Percentiles rank a stretch among this genome's conserved stretches.
phyloP scores from a whole-genome alignment of 2,113 vertebrate species.

The Fulmarus glacialis region DNA sequence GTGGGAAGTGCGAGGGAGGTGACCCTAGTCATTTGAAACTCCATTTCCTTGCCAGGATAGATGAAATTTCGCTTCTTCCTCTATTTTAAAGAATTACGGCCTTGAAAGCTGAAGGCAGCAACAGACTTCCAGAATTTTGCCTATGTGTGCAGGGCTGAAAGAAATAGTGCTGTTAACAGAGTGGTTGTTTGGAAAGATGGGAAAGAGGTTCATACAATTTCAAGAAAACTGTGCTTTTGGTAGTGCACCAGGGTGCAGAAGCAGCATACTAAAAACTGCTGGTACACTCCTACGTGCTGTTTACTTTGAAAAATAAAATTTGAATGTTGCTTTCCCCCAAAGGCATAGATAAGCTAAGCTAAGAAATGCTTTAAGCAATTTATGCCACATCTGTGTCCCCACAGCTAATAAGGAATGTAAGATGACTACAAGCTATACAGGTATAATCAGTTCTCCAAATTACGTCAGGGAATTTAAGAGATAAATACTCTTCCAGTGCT shows the following conservation, averaged over 20 bases:
- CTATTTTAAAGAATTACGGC: neutral
- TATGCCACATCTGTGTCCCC: neutral
- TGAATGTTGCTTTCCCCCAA: neutral
- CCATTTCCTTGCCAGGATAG: neutral
- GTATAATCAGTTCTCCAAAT: neutral
- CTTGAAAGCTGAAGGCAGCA: neutral
- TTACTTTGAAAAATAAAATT: neutral
- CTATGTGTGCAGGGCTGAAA: neutral
- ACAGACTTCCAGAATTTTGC: neutral
- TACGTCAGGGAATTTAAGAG: neutral
- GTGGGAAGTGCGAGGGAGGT: neutral
- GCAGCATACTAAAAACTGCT: neutral
- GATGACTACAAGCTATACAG: neutral
- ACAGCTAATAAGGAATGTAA: neutral
- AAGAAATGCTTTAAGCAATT: neutral
- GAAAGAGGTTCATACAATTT: neutral
- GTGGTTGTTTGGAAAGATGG: neutral
- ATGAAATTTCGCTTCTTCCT: neutral
- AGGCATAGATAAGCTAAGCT: neutral
- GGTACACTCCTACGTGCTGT: neutral
- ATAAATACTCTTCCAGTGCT: neutral
- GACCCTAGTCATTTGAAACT: neutral
- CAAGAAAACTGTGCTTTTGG: neutral
- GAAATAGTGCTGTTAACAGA: neutral
- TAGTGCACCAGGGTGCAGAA: neutral